These are phyloP conservation scores for Rhagophthalmus giganteus DNA, from an alignment of 2,888 invertebrate genomes.

Conservation along the genomic window DNA sequence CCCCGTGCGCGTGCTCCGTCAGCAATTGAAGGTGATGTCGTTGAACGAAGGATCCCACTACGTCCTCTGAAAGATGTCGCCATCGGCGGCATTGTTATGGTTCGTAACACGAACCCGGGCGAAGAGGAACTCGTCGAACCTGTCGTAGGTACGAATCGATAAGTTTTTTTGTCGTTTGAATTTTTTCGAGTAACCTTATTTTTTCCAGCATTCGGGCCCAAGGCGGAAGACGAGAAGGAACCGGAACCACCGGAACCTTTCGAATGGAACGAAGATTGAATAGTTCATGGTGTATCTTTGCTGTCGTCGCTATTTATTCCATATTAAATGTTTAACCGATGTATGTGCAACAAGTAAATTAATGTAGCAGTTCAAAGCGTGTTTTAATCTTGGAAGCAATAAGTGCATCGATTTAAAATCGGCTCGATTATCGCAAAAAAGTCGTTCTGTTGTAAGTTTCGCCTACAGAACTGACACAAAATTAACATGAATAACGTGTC, in stretches of 20 bases:
- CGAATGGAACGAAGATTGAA: slow-evolving; percentile 86
- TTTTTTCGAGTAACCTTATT: too few relatives aligned
- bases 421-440: too few relatives aligned
- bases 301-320: too few relatives aligned
- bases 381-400: too few relatives aligned
- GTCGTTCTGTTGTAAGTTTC: too few relatives aligned
- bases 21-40: slow-evolving; percentile 79
- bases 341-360: too few relatives aligned
- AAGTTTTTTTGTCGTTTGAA: background rate
- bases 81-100: slow-evolving; percentile 95
- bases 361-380: too few relatives aligned
- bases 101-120: slow-evolving; percentile 80
- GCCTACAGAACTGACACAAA: too few relatives aligned
- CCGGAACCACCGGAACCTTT: slow-evolving; percentile 98
- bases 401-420: too few relatives aligned
- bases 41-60: slow-evolving; percentile 82
- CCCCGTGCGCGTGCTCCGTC: slow-evolving; percentile 92
- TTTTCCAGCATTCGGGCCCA: slow-evolving; percentile 80
- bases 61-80: slow-evolving; percentile 85
- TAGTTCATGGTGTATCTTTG: too few relatives aligned
- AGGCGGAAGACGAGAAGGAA: slow-evolving; percentile 93
- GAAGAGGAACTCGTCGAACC: slow-evolving; percentile 89
- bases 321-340: too few relatives aligned
- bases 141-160: slow-evolving; percentile 65
- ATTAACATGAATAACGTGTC: too few relatives aligned